These are phyloP conservation scores for Melanaphis sacchari DNA, from an alignment of 1,140 invertebrate species.

Conservation along the genomic window DNA sequence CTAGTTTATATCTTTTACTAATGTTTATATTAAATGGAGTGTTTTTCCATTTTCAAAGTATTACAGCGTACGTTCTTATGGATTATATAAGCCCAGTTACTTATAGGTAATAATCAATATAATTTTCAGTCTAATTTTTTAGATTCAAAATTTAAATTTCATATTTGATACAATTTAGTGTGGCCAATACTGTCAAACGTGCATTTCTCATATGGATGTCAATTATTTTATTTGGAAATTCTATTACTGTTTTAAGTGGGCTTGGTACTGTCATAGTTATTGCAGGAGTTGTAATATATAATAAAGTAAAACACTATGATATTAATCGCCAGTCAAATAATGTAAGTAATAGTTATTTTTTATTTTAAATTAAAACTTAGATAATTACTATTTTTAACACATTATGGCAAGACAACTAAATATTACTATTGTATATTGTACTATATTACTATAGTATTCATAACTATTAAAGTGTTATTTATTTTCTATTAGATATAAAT, in stretches of 20 bases:
- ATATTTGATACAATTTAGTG: slow-evolving; percentile 69
- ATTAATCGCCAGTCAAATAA: slow-evolving; percentile 14
- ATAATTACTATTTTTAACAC: too few relatives aligned
- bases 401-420: too few relatives aligned
- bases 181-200: slow-evolving; percentile 85
- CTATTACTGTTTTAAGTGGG: slow-evolving; percentile 78
- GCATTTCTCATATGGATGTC: slow-evolving; percentile 86
- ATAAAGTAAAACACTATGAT: slow-evolving; percentile 68
- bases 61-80: slow-evolving; percentile 86
- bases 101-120: slow-evolving; percentile 73
- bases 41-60: slow-evolving; percentile 88
- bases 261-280: slow-evolving; percentile 79
- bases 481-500: neutral
- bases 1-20: slow-evolving; percentile 67
- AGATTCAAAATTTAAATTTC: slow-evolving; percentile 49
- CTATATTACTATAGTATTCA: too few relatives aligned
- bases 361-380: neutral
- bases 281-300: slow-evolving; percentile 80
- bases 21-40: slow-evolving; percentile 79
- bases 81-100: slow-evolving; percentile 87
- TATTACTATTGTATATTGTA: too few relatives aligned
- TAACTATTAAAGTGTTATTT: neutral
- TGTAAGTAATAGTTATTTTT: slow-evolving; percentile 28
- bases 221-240: slow-evolving; percentile 80
- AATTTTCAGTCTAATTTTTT: neutral